phyloP scores from a whole-genome alignment of 2,797 vertebrate genomes.

The Brachyalestes nurse region DNA sequence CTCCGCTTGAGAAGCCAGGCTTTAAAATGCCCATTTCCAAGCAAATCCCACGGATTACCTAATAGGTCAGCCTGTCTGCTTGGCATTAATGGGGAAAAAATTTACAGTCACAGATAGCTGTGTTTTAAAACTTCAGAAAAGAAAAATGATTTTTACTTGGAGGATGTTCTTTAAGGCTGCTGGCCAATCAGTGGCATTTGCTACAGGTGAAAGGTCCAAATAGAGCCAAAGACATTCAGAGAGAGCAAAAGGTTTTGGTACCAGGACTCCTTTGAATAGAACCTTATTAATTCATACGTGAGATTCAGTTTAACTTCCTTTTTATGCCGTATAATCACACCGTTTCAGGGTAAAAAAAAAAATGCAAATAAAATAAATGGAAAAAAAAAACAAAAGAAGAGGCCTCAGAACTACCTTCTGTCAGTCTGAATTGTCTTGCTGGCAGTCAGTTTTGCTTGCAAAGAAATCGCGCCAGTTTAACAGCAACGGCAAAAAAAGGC shows the following conservation, averaged over 20 bases:
- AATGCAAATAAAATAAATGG: not conserved
- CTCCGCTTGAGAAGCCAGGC: constrained; percentile 66
- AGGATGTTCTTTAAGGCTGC: constrained; percentile 30
- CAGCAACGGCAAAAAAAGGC: not conserved
- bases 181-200: not conserved
- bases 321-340: not conserved
- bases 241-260: not conserved
- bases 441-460: not conserved
- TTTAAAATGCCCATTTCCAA: constrained; percentile 74
- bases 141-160: constrained; percentile 34
- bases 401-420: not conserved
- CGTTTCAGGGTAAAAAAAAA: not conserved
- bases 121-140: constrained; percentile 42
- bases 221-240: not conserved
- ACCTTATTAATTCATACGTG: not conserved
- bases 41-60: constrained; percentile 77
- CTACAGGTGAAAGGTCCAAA: not conserved
- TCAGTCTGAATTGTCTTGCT: not conserved
- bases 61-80: constrained; percentile 75
- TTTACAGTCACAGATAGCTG: constrained; percentile 51
- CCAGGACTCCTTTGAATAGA: not conserved
- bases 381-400: not conserved
- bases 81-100: constrained; percentile 61
- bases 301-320: not conserved
- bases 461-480: not conserved